A percentile compares a stretch with the other conserved stretches of the same genome.
Evolutionary conservation across 2,888 invertebrate species (phyloP).

Genomic region (Frankliniella intonsa): DNA sequence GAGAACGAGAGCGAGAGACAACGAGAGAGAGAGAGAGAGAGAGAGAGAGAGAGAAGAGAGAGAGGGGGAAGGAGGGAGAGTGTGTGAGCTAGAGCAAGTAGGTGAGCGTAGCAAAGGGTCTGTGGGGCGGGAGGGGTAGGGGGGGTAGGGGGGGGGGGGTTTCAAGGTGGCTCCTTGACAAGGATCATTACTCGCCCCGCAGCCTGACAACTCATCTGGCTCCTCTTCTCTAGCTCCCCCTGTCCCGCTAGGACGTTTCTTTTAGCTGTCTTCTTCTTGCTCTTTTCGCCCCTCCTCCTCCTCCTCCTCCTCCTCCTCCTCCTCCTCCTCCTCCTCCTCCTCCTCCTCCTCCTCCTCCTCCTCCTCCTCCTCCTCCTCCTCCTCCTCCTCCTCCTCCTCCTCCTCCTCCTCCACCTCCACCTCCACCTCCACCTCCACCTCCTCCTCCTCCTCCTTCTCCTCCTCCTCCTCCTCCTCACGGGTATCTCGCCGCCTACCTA

Average conservation of each 20-base stretch:
- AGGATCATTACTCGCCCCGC: not conserved
- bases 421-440: not conserved
- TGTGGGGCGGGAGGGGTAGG: not conserved
- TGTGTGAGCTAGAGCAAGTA: not conserved
- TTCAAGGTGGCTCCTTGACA: not conserved
- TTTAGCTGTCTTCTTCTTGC: not conserved
- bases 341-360: not conserved
- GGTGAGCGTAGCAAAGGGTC: not conserved
- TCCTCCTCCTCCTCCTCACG: not conserved
- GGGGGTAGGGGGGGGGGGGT: not conserved
- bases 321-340: not conserved
- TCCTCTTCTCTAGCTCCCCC: not conserved
- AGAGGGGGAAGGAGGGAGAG: not conserved
- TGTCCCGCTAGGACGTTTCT: not conserved
- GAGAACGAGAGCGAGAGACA: too few species aligned
- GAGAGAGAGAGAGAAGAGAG: too few species aligned
- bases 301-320: not conserved
- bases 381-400: not conserved
- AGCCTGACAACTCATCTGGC: conserved; percentile 16
- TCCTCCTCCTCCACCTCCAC: not conserved
- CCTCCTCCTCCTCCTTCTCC: not conserved
- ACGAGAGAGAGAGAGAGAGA: not conserved
- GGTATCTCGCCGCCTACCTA: too few species aligned
- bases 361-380: not conserved
- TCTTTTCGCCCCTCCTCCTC: not conserved